These are phyloP conservation scores for Eumaeus atala DNA, from an alignment of 1,140 invertebrate genomes.

Conservation along the genomic window DNA sequence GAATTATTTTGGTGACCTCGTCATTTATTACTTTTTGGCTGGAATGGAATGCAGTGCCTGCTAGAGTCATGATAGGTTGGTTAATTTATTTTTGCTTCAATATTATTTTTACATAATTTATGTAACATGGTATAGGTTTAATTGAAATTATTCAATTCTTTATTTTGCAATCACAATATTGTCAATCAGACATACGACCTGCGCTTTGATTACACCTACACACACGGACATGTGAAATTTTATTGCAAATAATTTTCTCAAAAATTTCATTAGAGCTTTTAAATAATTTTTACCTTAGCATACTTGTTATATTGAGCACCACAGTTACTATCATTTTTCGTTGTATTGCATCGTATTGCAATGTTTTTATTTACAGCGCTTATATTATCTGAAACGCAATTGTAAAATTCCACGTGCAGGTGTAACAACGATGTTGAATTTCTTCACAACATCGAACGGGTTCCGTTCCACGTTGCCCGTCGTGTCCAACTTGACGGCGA, in stretches of 20 bases:
- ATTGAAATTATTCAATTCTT: not conserved
- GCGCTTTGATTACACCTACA: too few species aligned
- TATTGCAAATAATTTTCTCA: not conserved
- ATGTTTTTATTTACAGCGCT: not conserved
- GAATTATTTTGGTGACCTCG: constrained; percentile 95
- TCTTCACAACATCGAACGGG: constrained; percentile 95
- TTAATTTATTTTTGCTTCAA: constrained; percentile 21
- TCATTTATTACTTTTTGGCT: constrained; percentile 93
- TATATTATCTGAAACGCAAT: not conserved
- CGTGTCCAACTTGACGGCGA: constrained; percentile 93
- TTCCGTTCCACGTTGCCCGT: constrained; percentile 92
- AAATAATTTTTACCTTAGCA: too few species aligned
- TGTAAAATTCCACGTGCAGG: constrained; percentile 72
- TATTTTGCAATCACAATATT: not conserved
- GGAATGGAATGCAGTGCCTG: constrained; percentile 96
- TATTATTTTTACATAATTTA: constrained; percentile 13
- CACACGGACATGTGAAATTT: too few species aligned
- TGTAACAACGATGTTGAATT: constrained; percentile 97
- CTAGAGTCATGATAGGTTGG: constrained; percentile 93
- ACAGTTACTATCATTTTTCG: too few species aligned
- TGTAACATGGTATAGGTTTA: not conserved
- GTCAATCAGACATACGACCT: too few species aligned
- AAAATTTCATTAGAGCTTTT: not conserved
- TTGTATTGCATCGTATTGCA: too few species aligned
- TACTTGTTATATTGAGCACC: too few species aligned